Percentiles rank a stretch among this genome's conserved stretches.
These are phyloP conservation scores for Cryptoleucopteryx plumbea DNA, from an alignment of 2,113 vertebrate species.

Conservation along the genomic window DNA sequence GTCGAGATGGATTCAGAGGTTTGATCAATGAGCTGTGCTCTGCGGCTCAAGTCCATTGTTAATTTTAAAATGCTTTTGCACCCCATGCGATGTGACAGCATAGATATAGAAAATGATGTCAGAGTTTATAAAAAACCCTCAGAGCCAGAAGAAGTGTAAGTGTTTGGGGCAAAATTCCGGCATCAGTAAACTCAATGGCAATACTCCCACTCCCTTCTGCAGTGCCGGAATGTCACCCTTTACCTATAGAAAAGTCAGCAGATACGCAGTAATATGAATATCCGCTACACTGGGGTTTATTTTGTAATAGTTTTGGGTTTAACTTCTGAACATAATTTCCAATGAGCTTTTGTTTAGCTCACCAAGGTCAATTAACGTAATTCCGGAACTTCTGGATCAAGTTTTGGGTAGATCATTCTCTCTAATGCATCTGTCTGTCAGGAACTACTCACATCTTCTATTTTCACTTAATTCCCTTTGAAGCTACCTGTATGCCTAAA, in stretches of 20 bases:
- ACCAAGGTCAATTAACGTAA: neutral
- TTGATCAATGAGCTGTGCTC: neutral
- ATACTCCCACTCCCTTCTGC: neutral
- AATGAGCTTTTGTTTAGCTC: slow-evolving; percentile 34
- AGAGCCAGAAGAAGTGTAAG: neutral
- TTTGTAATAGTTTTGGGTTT: neutral
- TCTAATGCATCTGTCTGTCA: slow-evolving; percentile 1
- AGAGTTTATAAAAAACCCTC: neutral
- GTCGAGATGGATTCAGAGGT: neutral
- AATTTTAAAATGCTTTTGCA: neutral
- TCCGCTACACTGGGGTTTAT: neutral
- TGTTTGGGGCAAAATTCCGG: slow-evolving; percentile 16
- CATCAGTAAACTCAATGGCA: neutral
- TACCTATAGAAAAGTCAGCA: neutral
- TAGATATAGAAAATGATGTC: neutral
- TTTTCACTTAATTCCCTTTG: slow-evolving; percentile 50
- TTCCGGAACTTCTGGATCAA: slow-evolving; percentile 26
- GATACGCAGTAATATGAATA: neutral
- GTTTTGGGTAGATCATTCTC: neutral
- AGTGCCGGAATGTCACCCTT: neutral
- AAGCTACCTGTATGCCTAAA: slow-evolving; percentile 41
- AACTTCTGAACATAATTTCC: neutral
- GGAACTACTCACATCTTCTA: neutral
- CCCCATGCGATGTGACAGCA: neutral
- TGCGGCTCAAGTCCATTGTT: neutral